Percentiles rank a stretch among this genome's conserved stretches.
Evolutionary conservation across 2,113 vertebrate species (phyloP).

Genomic region (Myotis lucifugus): DNA sequence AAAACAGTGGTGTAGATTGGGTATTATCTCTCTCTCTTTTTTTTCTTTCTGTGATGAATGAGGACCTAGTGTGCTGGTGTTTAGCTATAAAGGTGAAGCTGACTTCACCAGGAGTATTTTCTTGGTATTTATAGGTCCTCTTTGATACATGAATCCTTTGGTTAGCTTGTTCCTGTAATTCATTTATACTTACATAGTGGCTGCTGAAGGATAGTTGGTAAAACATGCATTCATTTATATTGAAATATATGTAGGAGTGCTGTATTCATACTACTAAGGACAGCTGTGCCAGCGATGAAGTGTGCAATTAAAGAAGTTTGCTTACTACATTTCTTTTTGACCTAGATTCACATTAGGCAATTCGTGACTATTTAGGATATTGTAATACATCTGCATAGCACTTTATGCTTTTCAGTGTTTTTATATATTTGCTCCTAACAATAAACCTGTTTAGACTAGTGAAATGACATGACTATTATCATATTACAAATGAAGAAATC

Average conservation of each 20-base stretch:
- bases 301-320: conserved; percentile 50
- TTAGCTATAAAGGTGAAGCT: neutral
- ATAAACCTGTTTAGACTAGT: conserved; percentile 46
- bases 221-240: neutral
- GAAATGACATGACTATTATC: conserved; percentile 6
- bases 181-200: neutral
- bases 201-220: neutral
- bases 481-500: conserved; percentile 12
- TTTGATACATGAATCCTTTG: neutral
- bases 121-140: neutral
- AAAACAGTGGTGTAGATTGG: neutral
- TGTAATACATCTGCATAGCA: conserved; percentile 22
- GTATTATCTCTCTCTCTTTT: neutral
- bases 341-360: conserved; percentile 17
- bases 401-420: conserved; percentile 48
- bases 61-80: neutral
- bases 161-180: neutral
- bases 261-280: neutral
- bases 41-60: neutral
- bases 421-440: neutral
- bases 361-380: conserved; percentile 30
- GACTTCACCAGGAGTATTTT: conserved; percentile 23
- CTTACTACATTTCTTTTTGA: conserved; percentile 54
- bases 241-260: conserved; percentile 28
- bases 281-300: conserved; percentile 14